Percentiles rank a stretch among this genome's conserved stretches.
These are phyloP conservation scores for Tympanuchus pallidicinctus DNA, from an alignment of 2,113 vertebrate genomes.

Conservation along the genomic window DNA sequence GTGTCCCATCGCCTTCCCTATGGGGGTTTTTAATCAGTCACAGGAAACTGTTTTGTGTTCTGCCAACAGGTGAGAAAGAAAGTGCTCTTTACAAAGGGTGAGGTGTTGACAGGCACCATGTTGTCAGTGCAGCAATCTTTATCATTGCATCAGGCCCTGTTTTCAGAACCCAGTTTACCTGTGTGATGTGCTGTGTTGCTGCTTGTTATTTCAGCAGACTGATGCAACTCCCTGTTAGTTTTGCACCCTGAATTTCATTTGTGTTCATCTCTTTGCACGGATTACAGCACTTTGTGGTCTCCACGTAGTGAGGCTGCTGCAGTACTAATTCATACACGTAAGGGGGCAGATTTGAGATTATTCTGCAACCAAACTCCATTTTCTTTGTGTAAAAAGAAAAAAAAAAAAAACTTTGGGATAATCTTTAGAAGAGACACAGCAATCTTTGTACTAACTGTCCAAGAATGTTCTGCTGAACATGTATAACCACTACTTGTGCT, in stretches of 20 bases:
- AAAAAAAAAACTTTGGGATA: neutral
- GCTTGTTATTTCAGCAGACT: neutral
- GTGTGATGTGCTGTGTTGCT: neutral
- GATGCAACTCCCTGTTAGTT: accelerated
- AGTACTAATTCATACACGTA: accelerated
- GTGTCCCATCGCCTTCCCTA: neutral
- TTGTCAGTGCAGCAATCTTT: neutral
- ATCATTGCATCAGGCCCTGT: accelerated
- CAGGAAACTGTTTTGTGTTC: neutral
- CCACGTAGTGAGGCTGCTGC: accelerated
- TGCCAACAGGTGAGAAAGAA: neutral
- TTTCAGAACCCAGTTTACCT: neutral
- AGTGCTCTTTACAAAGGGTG: accelerated
- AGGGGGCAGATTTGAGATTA: neutral
- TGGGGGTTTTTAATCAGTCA: neutral
- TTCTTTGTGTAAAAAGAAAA: neutral
- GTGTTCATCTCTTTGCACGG: accelerated
- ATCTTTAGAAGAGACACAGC: neutral
- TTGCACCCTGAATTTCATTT: neutral
- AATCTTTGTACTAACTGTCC: neutral
- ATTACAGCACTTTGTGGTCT: accelerated
- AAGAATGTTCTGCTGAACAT: constrained; percentile 20
- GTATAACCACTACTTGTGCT: neutral
- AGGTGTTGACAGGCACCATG: accelerated
- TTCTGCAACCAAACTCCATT: accelerated